Evolutionary conservation across 1,140 invertebrate genomes (phyloP).

Genomic region (Lerema accius): DNA sequence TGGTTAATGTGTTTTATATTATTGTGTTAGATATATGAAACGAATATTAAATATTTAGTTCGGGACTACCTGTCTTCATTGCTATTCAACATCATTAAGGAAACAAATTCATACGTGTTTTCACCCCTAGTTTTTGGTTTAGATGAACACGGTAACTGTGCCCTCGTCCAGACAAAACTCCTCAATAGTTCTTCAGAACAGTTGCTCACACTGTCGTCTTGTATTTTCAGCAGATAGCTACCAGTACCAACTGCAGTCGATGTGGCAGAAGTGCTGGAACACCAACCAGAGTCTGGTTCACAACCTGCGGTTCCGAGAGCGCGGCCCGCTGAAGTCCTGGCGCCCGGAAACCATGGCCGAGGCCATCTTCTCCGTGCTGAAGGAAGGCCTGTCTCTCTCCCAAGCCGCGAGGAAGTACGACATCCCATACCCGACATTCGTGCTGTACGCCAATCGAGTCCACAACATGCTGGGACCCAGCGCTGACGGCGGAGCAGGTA

Average conservation of each 20-base stretch:
- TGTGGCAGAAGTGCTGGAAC: constrained; percentile 98
- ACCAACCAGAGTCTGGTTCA: constrained; percentile 94
- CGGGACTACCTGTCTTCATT: too few species aligned
- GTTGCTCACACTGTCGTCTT: constrained; percentile 35
- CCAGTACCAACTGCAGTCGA: constrained; percentile 95
- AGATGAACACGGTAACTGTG: too few species aligned
- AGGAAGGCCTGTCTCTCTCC: constrained; percentile 93
- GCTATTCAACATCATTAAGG: too few species aligned
- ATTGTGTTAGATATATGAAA: too few species aligned
- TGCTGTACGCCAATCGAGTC: constrained; percentile 95
- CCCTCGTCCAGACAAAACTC: too few species aligned
- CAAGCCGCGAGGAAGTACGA: constrained; percentile 96
- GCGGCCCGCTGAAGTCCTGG: constrained; percentile 96
- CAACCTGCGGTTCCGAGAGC: constrained; percentile 94
- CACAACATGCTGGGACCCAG: constrained; percentile 97
- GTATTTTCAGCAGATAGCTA: constrained; percentile 92
- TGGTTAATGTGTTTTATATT: too few species aligned
- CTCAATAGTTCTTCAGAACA: background rate
- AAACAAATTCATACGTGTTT: too few species aligned
- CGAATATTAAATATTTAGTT: too few species aligned
- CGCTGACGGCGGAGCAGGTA: constrained; percentile 92
- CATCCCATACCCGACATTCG: constrained; percentile 96
- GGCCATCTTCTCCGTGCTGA: constrained; percentile 95
- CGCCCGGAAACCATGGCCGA: constrained; percentile 96
- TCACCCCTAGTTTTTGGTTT: too few species aligned